Evolutionary conservation across 2,888 invertebrate genomes (phyloP), one percentile per base, ranked within the genome.

Genomic region (Cephalotes varians): DNA sequence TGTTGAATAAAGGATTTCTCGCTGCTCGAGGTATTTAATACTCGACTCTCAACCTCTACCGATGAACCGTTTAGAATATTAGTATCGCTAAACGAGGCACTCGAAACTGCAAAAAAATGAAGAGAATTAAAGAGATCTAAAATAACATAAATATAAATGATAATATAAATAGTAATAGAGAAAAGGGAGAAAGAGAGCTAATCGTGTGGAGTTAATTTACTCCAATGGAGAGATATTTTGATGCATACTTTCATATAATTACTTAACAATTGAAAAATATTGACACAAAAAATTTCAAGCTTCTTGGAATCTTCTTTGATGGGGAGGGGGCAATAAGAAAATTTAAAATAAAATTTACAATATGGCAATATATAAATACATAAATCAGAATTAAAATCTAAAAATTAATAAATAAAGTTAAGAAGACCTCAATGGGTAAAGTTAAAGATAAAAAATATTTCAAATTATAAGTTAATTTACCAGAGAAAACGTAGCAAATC

Each of bases 1-100:
- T 98, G 98, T 92, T 98, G 97, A 60, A 98, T 98, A 92, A 98
- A 98, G 67, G 98, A 96, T 87, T 95, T 95, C 80, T 94, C 94
- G 86, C 92, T 93, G 80, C 85, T 92, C 51, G 91, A 92, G n/a
- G 82, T 88, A 85, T 91, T 93, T 71, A 90, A 47, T 12, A 84
- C 74, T 49, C 88, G 89, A 81, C 85, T 89, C 9, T 92, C 92
- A 5, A 65, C 56, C 5, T 93, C 92, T 34, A 74, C 65, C 21
- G 90, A 86, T 15, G 93, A 93, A 6, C 93, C 94, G 85, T 94
- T 94, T 15, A 86, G 81, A 82, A 92, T 85, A 83, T 90, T 93
- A 62, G 91, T 90, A 15, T 94, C 94, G 76, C 86, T 91, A 79
- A 91, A 91, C 72, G 93, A 93, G 49, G 87, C 62, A 62, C 88